Evolutionary conservation across 2,797 vertebrate species (phyloP).

Genomic region (Momotus momota): DNA sequence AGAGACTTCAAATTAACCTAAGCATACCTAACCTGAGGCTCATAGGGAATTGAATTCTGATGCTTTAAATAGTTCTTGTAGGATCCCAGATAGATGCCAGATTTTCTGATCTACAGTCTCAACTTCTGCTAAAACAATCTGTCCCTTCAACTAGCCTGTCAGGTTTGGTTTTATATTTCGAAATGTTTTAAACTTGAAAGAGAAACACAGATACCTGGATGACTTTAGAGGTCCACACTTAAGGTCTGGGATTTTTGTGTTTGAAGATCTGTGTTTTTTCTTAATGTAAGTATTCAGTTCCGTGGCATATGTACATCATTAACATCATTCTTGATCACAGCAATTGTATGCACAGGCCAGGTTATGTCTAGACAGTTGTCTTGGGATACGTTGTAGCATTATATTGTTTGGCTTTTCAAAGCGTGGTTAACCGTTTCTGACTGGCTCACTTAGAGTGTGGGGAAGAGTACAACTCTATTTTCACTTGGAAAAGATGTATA

Average conservation of each 20-base stretch:
- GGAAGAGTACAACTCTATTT: not conserved
- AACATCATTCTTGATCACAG: not conserved
- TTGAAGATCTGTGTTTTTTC: not conserved
- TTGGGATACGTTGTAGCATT: not conserved
- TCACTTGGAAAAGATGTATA: not conserved
- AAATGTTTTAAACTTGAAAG: not conserved
- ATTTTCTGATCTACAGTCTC: not conserved
- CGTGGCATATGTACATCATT: not conserved
- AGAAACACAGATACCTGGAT: not conserved
- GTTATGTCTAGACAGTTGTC: not conserved
- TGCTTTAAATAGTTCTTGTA: not conserved
- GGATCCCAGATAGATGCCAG: not conserved
- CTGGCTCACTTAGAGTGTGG: not conserved
- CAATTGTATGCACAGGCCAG: not conserved
- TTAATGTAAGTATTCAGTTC: not conserved
- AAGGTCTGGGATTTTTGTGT: not conserved
- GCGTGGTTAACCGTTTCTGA: not conserved
- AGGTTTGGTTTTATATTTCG: not conserved
- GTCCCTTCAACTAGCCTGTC: not conserved
- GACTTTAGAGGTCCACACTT: not conserved
- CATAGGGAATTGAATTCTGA: not conserved
- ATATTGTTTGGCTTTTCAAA: not conserved
- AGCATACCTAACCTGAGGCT: not conserved
- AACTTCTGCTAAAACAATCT: not conserved
- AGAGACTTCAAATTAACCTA: not conserved